Percentiles rank a stretch among this genome's conserved stretches.
These are phyloP conservation scores for Pelusios castaneus DNA, from an alignment of 2,113 vertebrate species.

Conservation along the genomic window DNA sequence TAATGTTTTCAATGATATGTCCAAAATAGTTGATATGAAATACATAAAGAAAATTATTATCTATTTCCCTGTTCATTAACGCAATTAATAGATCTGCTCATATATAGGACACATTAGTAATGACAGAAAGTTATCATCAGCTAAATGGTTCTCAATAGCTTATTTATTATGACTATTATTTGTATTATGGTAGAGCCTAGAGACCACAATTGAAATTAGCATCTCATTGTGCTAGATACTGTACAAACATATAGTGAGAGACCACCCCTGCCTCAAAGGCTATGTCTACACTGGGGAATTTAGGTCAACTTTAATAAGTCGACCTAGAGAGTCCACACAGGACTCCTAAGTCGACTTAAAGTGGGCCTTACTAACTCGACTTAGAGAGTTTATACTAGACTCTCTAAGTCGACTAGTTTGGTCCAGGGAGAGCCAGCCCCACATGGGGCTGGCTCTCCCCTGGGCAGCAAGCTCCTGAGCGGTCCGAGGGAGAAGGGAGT, in stretches of 20 bases:
- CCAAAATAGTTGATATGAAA: background rate
- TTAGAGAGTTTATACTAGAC: too few species aligned
- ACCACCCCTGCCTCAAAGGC: background rate
- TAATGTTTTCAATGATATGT: background rate
- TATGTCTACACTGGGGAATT: too few species aligned
- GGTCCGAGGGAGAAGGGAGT: too few species aligned
- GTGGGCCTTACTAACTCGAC: too few species aligned
- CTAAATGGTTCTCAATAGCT: background rate
- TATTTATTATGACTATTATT: background rate
- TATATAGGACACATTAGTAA: background rate
- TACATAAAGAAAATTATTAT: background rate
- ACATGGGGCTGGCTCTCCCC: too few species aligned
- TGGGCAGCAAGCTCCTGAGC: too few species aligned
- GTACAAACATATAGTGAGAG: background rate
- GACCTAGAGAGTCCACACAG: too few species aligned
- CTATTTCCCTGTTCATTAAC: accelerated
- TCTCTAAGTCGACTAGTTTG: too few species aligned
- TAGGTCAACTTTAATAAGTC: too few species aligned
- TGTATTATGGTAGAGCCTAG: background rate
- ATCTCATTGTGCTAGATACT: background rate
- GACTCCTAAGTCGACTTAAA: too few species aligned
- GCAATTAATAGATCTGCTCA: background rate
- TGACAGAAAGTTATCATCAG: background rate
- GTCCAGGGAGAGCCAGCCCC: too few species aligned
- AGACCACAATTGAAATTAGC: background rate